Base-by-base conservation (phyloP, 2,113 vertebrate species). In the Apeltes quadracus region DNA sequence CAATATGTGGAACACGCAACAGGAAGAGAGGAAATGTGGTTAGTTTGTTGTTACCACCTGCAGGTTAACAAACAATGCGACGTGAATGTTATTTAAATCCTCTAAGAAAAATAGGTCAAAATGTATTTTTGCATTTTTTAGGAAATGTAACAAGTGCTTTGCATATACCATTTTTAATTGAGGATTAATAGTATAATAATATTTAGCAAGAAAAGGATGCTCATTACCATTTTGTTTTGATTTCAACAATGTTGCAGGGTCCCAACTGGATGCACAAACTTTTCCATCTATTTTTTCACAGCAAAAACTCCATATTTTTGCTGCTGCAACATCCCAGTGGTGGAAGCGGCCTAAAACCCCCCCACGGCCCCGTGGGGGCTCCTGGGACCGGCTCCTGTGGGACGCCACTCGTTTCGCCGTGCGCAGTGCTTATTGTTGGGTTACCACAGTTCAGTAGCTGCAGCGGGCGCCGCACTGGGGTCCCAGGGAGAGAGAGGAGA, bases 371-470 rank as follows among this genome's bases (percentile, higher is more conserved):
- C 1, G 32, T 3, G 3, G n/a, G 25, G 29, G 50, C 34, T 43
- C 65, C 15, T 20, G 65, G 75, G 84, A 83, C 22, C 22, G 10
- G 1, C 57, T 81, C 80, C 78, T 58, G 29, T 75, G 79, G 69
- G 73, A 75, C 4, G 39, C 22, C 64, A 77, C 43, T 72, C 2
- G 23, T 20, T 72, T 29, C 65, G 80, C 63, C 75, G 73, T 56
- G 51, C 62, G 34, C 71, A 55, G 61, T 46, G 67, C 51, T 76
- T n/a, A 29, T 39, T 69, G 46, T 70, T 34, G 57, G 82, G 79
- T 83, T 74, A 72, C 57, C 23, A 32, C 71, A 78, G 87, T 86
- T 86, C 70, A 86, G 51, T 72, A 57, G 65, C 72, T 79, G 70
- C 75, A 64, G 48, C 7, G 53, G 74, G 82, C 53, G 78, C 72